Conservation (phyloP, 2,888 invertebrate species). For the Amphimallon solstitiale region DNA sequence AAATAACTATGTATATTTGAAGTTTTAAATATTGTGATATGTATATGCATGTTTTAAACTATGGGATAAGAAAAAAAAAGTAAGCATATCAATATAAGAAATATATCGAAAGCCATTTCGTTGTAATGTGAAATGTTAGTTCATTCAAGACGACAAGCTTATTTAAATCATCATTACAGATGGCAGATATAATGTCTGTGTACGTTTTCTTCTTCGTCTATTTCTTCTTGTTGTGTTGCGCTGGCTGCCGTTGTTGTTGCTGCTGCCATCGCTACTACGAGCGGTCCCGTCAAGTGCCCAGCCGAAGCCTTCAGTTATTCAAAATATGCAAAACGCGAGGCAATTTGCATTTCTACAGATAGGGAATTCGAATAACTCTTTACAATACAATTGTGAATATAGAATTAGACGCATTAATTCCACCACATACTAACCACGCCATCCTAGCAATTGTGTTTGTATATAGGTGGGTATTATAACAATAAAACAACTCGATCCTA, state of each 20-base stretch:
- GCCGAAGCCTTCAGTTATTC: slow-evolving; percentile 24
- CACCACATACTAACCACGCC: neutral
- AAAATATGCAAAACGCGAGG: slow-evolving; percentile 27
- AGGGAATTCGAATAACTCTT: slow-evolving; percentile 32
- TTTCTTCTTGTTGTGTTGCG: slow-evolving; percentile 5
- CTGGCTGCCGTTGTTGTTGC: neutral
- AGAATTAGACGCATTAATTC: slow-evolving; percentile 35
- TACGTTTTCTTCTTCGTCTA: slow-evolving; percentile 3
- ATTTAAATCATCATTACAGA: slow-evolving; percentile 33
- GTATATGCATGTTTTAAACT: neutral
- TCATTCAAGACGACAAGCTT: slow-evolving; percentile 17
- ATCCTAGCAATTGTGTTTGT: neutral
- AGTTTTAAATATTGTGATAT: slow-evolving; percentile 4
- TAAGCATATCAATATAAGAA: neutral
- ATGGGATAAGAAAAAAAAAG: neutral
- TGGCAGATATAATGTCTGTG: slow-evolving; percentile 13
- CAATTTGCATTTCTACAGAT: slow-evolving; percentile 33
- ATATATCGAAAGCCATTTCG: neutral
- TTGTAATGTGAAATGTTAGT: slow-evolving; percentile 19
- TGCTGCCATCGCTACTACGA: neutral
- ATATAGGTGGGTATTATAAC: too few relatives aligned
- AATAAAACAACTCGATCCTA: too few relatives aligned
- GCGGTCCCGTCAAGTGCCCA: neutral
- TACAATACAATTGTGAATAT: slow-evolving; percentile 37
- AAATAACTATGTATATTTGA: neutral